phyloP scores from a whole-genome alignment of 2,888 invertebrate species.

The Diarsia brunnea region DNA sequence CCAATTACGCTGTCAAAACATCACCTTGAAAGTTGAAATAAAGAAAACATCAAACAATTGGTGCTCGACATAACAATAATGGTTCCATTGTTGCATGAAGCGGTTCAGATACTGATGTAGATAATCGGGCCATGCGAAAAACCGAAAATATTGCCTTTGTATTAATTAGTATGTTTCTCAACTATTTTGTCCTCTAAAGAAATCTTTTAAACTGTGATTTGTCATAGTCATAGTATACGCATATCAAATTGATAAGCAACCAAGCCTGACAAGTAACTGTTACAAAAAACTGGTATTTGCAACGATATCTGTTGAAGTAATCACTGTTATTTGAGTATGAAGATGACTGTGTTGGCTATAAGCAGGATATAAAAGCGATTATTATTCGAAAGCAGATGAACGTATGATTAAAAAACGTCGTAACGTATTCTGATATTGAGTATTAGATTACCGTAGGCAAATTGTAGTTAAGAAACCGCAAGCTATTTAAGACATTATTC shows the following conservation, averaged over 20 bases:
- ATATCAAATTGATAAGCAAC: constrained; percentile 75
- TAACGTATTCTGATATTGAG: constrained; percentile 28
- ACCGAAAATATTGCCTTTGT: constrained; percentile 83
- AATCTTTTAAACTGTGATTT: constrained; percentile 70
- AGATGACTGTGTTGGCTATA: constrained; percentile 30
- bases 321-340: constrained; percentile 43
- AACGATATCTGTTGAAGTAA: constrained; percentile 51
- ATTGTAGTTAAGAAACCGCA: constrained; percentile 16
- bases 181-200: constrained; percentile 67
- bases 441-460: constrained; percentile 49
- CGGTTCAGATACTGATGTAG: constrained; percentile 78
- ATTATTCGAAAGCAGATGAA: constrained; percentile 59
- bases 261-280: constrained; percentile 68
- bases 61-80: constrained; percentile 81
- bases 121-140: constrained; percentile 84
- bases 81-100: constrained; percentile 83
- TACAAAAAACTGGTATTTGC: constrained; percentile 66
- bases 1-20: constrained; percentile 87
- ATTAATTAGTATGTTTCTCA: constrained; percentile 77
- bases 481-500: constrained; percentile 28
- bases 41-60: constrained; percentile 82
- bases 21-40: constrained; percentile 84
- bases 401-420: constrained; percentile 38
- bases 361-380: constrained; percentile 59
- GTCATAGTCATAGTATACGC: constrained; percentile 72